Evolutionary conservation across 2,797 vertebrate genomes (phyloP), one percentile per base, ranked within the genome.

Genomic region (Muscicapa striata): DNA sequence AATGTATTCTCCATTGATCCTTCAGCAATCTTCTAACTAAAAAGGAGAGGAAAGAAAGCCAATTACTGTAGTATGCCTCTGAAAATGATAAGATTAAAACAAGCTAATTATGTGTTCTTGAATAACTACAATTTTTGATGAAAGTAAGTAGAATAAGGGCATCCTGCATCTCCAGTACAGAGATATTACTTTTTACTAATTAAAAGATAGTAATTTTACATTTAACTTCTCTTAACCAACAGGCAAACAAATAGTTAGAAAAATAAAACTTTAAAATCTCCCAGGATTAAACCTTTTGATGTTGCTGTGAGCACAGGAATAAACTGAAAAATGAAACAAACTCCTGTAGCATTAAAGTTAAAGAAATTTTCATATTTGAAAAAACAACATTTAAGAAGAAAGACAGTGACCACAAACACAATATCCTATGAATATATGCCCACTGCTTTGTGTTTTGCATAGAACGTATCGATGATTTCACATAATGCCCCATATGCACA

Each of bases 81-180:
- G 95, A 98, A 98, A 98, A 98, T 91, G 89, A 94, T 97, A 97
- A 97, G 97, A 98, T 98, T 98, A 98, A 98, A 98, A 97, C 94
- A 97, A 97, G 91, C 93, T 97, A 97, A 98, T 98, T 98, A 97
- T 96, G 91, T 93, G 66, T 97, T 97, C 95, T 96, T 96, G 68
- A 97, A 96, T 97, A 97, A 97, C 96, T 96, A 97, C 91, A 96
- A 91, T 96, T 96, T 97, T 97, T 97, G 93, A 98, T 97, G 95
- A 97, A 97, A 97, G 92, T 84, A 97, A 97, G 92, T 89, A 76
- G 88, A 95, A 89, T 94, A 96, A 97, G 97, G 88, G 76, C 95
- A 96, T 95, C 87, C 38, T 93, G 59, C 91, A 92, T 96, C 87
- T 95, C 63, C 54, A 58, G 48, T 59, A 93, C 66, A 94, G 84